Conservation (phyloP, 2,888 invertebrate species). For the Erebia aethiops region DNA sequence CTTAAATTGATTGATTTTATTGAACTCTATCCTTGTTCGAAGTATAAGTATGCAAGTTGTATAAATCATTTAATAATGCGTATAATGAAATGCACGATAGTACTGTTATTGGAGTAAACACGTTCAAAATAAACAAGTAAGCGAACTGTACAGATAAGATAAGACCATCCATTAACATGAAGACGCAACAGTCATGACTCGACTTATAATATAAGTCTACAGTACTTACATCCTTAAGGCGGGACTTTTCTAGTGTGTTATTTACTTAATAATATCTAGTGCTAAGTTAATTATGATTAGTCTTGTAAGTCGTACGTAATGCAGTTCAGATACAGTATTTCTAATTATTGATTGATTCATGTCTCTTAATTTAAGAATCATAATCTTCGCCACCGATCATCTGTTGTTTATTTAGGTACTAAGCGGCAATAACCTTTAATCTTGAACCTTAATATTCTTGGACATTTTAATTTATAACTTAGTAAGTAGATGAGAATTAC, state of each 20-base stretch:
- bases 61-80: background rate
- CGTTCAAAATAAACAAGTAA: slow-evolving; percentile 2
- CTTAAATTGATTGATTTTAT: too few relatives aligned
- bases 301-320: background rate
- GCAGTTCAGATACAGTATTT: background rate
- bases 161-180: slow-evolving; percentile 10
- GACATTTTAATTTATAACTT: background rate
- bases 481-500: too few relatives aligned
- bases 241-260: slow-evolving; percentile 7
- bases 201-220: background rate
- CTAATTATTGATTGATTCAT: background rate
- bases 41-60: too few relatives aligned
- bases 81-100: background rate
- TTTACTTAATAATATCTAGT: background rate
- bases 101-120: slow-evolving; percentile 11
- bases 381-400: background rate
- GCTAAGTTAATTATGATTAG: background rate
- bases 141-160: slow-evolving; percentile 16
- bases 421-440: background rate
- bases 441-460: background rate
- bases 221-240: slow-evolving; percentile 2
- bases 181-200: slow-evolving; percentile 1
- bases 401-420: background rate
- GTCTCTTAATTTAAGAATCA: background rate
- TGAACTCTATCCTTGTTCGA: too few relatives aligned